Percentiles rank a stretch among this genome's conserved stretches.
These are phyloP conservation scores for Temnopleurus reevesii DNA, from an alignment of 53 echinoderm and acorn worm species.

Conservation along the genomic window DNA sequence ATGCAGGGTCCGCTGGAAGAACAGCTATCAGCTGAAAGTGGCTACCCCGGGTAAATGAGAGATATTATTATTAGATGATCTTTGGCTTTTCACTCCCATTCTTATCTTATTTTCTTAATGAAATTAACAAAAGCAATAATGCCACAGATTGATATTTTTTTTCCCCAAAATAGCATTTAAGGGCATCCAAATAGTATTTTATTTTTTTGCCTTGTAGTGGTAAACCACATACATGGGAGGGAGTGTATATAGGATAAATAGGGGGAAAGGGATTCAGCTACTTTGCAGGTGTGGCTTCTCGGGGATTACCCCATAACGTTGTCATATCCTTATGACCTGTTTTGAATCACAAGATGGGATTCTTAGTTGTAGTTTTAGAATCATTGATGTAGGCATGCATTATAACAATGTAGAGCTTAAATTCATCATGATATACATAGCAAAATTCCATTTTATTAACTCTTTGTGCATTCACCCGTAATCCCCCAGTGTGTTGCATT, in stretches of 20 bases:
- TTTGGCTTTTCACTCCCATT: too few relatives aligned
- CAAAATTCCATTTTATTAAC: too few relatives aligned
- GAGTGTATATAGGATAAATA: not conserved
- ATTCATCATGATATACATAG: not conserved
- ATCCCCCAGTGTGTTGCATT: too few relatives aligned
- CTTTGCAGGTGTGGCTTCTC: not conserved
- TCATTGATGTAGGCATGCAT: not conserved
- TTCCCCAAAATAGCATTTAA: too few relatives aligned
- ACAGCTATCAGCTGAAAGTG: too few relatives aligned
- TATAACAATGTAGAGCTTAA: not conserved
- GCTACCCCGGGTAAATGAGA: too few relatives aligned
- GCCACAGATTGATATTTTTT: not conserved
- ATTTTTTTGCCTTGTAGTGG: not conserved
- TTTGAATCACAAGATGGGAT: not conserved
- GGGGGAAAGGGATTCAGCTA: not conserved
- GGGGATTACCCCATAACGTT: not conserved
- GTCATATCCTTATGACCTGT: not conserved
- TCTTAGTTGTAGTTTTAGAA: not conserved
- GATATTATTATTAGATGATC: too few relatives aligned
- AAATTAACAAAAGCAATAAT: not conserved
- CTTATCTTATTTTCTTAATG: too few relatives aligned
- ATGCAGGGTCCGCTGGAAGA: too few relatives aligned
- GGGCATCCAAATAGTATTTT: too few relatives aligned
- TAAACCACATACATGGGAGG: not conserved
- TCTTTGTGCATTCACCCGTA: too few relatives aligned